Conservation (phyloP, 2,888 invertebrate species). For the Heteromyza rotundicornis region DNA sequence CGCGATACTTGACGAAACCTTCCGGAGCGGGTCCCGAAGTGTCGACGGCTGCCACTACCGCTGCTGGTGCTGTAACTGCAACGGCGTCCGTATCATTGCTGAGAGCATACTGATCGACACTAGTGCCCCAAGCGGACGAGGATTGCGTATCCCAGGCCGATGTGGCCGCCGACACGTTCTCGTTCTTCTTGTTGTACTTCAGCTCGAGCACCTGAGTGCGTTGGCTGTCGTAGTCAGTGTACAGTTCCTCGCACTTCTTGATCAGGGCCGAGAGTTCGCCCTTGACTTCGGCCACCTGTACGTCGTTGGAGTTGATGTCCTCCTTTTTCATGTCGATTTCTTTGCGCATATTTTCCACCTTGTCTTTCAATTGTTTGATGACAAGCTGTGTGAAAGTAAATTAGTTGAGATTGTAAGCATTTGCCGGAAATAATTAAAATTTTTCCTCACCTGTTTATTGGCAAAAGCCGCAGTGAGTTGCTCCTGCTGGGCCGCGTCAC, state of each 20-base stretch:
- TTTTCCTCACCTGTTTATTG: slow-evolving; percentile 65
- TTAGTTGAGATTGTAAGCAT: not conserved
- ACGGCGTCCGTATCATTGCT: slow-evolving; percentile 52
- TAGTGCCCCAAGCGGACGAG: slow-evolving; percentile 30
- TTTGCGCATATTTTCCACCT: slow-evolving; percentile 77
- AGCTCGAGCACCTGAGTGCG: slow-evolving; percentile 67
- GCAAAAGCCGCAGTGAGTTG: slow-evolving; percentile 70
- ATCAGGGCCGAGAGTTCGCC: slow-evolving; percentile 71
- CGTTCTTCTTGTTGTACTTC: slow-evolving; percentile 65
- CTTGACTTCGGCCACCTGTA: slow-evolving; percentile 76
- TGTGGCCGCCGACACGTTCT: slow-evolving; percentile 47
- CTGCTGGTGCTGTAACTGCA: slow-evolving; percentile 31
- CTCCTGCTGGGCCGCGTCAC: slow-evolving; percentile 65
- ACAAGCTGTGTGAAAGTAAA: slow-evolving; percentile 66
- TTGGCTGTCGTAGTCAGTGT: slow-evolving; percentile 74
- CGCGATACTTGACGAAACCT: slow-evolving; percentile 77
- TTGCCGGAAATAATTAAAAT: no score
- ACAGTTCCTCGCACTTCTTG: slow-evolving; percentile 73
- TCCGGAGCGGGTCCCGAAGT: slow-evolving; percentile 60
- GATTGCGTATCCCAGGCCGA: slow-evolving; percentile 67
- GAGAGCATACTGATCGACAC: slow-evolving; percentile 35
- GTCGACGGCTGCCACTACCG: slow-evolving; percentile 38
- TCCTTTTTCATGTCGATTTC: slow-evolving; percentile 79
- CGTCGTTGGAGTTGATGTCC: slow-evolving; percentile 82
- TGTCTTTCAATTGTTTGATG: slow-evolving; percentile 73